phyloP scores from a whole-genome alignment of 2,797 vertebrate species.

The Limnodromus scolopaceus region DNA sequence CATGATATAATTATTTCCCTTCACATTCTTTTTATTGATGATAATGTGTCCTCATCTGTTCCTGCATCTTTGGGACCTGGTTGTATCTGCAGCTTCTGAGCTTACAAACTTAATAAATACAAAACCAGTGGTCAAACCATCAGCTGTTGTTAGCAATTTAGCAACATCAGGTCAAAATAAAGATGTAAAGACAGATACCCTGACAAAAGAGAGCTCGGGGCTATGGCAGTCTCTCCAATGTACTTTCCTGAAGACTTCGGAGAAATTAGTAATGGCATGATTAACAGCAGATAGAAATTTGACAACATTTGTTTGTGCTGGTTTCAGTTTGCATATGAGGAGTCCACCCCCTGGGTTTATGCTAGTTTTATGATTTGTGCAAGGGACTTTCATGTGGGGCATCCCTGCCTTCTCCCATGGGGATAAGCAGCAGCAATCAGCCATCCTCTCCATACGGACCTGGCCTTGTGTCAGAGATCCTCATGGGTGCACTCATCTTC shows the following conservation, averaged over 20 bases:
- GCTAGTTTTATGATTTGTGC: rapidly evolving
- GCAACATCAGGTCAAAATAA: not conserved
- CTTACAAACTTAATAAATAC: not conserved
- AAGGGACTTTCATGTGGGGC: rapidly evolving
- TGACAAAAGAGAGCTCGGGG: not conserved
- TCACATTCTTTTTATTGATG: rapidly evolving
- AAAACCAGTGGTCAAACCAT: not conserved
- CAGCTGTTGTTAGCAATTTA: not conserved
- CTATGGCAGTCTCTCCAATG: not conserved
- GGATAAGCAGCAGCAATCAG: not conserved
- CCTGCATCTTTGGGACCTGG: not conserved
- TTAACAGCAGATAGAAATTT: not conserved
- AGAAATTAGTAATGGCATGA: not conserved
- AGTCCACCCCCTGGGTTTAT: not conserved
- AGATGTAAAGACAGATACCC: not conserved
- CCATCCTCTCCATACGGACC: rapidly evolving
- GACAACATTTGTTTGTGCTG: not conserved
- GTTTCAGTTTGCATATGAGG: not conserved
- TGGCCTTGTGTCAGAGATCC: no score
- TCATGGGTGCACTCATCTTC: rapidly evolving
- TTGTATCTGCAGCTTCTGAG: not conserved
- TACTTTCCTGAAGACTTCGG: not conserved
- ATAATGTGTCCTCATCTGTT: not conserved
- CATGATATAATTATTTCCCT: not conserved
- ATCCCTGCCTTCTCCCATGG: not conserved